Evolutionary conservation across 2,797 vertebrate species (phyloP), one percentile per base, ranked within the genome.

Genomic region (Pseudomugil gertrudae): DNA sequence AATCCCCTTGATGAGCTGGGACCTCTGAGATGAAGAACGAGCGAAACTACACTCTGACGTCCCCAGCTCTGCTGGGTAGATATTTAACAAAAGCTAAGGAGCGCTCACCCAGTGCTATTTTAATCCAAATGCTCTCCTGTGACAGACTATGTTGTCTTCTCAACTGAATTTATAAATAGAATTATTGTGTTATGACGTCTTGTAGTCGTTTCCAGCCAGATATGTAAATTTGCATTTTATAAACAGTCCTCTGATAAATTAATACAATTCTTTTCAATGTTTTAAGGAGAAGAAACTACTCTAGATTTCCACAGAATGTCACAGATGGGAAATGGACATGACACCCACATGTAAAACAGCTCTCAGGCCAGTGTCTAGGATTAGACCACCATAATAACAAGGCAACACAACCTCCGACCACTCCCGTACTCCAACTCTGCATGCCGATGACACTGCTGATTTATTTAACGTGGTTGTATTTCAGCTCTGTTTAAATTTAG

Each of bases 41-140:
- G 68, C 48, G 73, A 72, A 85, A 75, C 64, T 66, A 38, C 71
- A 51, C 73, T 62, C 69, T 74, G 54, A 47, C 78, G 79, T 80
- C 45, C 65, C 66, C 83, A n/a, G 76, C 80, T 81, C 64, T 60
- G 58, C 76, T 19, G 24, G 80, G 87, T 87, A 84, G 91, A 88
- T 87, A 83, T 90, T 86, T 86, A 83, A 90, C 88, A 88, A 87
- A 78, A 79, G 76, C 80, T 84, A 72, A 88, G 78, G 70, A 86
- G 80, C 83, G 84, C 77, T 38, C 30, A 67, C 66, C 84, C 71
- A 63, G 63, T 71, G 77, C 89, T 89, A 87, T 91, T 89, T 91
- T 87, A 90, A 90, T 87, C 89, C 72, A 79, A 78, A 58, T 69
- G 74, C 73, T 60, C 72, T 87, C 73, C 62, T 69, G 66, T 82